A percentile compares a stretch with the other conserved stretches of the same genome.
Evolutionary conservation across 1,140 invertebrate species (phyloP).

Genomic region (Lerema accius): DNA sequence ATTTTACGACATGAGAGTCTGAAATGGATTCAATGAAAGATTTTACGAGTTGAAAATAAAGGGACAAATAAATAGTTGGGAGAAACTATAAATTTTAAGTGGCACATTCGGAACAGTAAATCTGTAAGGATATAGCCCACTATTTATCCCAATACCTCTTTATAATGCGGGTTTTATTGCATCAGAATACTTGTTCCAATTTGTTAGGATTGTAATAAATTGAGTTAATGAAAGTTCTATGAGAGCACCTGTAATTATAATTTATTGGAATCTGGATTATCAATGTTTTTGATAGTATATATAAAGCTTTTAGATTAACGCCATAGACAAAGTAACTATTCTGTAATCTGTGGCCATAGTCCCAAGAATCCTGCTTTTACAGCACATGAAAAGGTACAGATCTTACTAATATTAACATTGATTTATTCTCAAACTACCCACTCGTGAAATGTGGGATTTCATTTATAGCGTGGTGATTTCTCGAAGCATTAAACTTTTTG

Average conservation of each 20-base stretch:
- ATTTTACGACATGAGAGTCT: constrained; percentile 43
- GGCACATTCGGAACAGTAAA: constrained; percentile 14
- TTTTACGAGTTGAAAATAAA: constrained; percentile 46
- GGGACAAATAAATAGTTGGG: constrained; percentile 20
- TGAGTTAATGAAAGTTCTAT: neutral
- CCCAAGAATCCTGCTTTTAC: too few species aligned
- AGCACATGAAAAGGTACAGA: neutral
- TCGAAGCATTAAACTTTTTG: neutral
- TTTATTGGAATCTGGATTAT: neutral
- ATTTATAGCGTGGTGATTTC: neutral
- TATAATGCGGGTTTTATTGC: constrained; percentile 6
- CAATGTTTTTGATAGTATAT: neutral
- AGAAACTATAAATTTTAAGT: constrained; percentile 26
- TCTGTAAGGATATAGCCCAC: neutral
- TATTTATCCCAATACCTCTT: too few species aligned
- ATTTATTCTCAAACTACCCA: neutral
- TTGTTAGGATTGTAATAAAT: constrained; percentile 17
- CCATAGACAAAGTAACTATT: too few species aligned
- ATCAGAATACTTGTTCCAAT: constrained; percentile 4
- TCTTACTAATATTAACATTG: neutral
- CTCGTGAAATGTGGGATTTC: neutral
- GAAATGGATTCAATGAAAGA: constrained; percentile 43
- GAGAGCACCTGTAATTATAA: neutral
- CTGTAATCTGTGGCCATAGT: too few species aligned
- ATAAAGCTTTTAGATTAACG: too few species aligned